A percentile compares a stretch with the other conserved stretches of the same genome.
Conservation (phyloP, 2,797 vertebrate genomes). For the Dendrocincla tyrannina region DNA sequence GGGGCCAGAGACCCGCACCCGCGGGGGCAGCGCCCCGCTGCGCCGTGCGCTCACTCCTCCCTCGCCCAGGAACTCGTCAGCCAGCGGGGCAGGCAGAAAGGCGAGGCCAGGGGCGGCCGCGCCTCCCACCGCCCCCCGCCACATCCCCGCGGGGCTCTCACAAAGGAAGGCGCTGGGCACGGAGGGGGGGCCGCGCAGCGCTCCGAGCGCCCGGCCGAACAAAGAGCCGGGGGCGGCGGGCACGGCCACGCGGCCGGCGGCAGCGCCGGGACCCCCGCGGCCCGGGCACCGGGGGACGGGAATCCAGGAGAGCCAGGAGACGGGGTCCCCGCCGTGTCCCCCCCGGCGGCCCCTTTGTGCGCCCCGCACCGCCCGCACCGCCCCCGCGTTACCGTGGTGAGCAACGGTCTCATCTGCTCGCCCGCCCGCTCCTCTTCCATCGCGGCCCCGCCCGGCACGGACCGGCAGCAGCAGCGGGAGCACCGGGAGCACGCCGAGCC, state of each 20-base stretch:
- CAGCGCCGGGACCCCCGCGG: not conserved
- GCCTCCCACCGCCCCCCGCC: not conserved
- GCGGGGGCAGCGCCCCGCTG: not conserved
- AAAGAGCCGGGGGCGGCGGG: not conserved
- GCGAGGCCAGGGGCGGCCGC: slow-evolving; percentile 1
- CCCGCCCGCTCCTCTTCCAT: slow-evolving; percentile 77
- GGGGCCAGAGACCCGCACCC: not conserved
- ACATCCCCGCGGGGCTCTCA: not conserved
- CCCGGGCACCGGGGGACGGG: not conserved
- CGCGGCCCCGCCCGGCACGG: slow-evolving; percentile 7
- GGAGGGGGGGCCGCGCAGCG: not conserved
- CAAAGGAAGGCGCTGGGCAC: not conserved
- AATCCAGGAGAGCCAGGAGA: not conserved
- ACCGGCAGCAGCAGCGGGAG: not conserved
- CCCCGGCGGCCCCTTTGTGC: not conserved
- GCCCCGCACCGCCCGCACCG: not conserved
- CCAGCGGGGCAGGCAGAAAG: not conserved
- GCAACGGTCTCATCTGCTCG: slow-evolving; percentile 80
- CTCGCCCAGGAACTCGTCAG: slow-evolving; percentile 41
- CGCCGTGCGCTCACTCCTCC: slow-evolving; percentile 40
- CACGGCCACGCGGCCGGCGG: not conserved
- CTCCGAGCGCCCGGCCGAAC: not conserved
- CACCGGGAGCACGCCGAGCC: not conserved
- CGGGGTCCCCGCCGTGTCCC: not conserved
- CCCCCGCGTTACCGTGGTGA: slow-evolving; percentile 74